phyloP scores from a whole-genome alignment of 2,113 vertebrate genomes.

The Isichthys henryi region DNA sequence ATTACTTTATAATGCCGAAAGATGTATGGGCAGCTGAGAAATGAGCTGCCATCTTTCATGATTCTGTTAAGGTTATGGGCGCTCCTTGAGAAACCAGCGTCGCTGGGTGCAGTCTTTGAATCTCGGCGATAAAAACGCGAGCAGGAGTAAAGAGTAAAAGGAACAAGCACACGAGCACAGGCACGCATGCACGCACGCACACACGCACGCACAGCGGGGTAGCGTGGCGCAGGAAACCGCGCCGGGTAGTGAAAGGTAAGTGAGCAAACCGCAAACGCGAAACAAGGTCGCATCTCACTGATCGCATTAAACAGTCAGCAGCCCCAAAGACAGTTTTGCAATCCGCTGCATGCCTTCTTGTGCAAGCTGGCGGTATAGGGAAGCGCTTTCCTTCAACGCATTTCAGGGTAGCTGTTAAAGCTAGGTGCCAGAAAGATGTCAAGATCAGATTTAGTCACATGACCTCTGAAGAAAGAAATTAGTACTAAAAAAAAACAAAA shows the following conservation, averaged over 20 bases:
- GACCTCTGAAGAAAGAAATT: background rate
- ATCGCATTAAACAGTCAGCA: background rate
- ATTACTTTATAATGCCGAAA: slow-evolving; percentile 70
- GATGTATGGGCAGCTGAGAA: slow-evolving; percentile 73
- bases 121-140: slow-evolving; percentile 41
- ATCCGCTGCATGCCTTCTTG: background rate
- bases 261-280: background rate
- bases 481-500: background rate
- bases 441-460: background rate
- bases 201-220: background rate
- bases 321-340: background rate
- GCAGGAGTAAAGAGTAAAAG: slow-evolving; percentile 22
- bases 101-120: slow-evolving; percentile 48
- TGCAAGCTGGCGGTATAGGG: background rate
- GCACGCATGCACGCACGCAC: background rate
- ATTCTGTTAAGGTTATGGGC: slow-evolving; percentile 68
- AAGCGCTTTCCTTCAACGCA: background rate
- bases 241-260: background rate
- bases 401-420: background rate
- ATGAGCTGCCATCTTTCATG: slow-evolving; percentile 76
- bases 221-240: background rate
- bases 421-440: background rate
- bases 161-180: background rate
- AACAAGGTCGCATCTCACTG: background rate
- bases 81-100: slow-evolving; percentile 54